These are phyloP conservation scores for Epinotia ramella DNA, from an alignment of 2,888 invertebrate species.

Conservation along the genomic window DNA sequence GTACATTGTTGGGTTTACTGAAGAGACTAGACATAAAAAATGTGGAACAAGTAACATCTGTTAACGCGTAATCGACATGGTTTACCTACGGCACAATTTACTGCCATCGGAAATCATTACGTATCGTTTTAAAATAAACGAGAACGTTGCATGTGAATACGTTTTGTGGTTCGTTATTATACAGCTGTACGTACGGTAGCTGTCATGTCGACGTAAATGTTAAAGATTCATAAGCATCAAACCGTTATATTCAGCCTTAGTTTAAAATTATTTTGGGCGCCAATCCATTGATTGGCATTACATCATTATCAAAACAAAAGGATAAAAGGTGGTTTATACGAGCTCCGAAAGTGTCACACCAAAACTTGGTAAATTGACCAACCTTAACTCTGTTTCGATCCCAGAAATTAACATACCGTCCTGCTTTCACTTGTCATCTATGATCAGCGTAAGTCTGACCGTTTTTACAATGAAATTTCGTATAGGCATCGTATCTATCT, in stretches of 20 bases:
- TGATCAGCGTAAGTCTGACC: too few relatives aligned
- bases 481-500: too few relatives aligned
- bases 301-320: too few relatives aligned
- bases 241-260: background rate
- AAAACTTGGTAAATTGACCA: too few relatives aligned
- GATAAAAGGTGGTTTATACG: too few relatives aligned
- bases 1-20: slow-evolving; percentile 48
- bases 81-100: slow-evolving; percentile 69
- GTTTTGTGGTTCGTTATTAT: slow-evolving; percentile 43
- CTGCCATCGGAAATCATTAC: slow-evolving; percentile 73
- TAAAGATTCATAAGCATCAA: background rate
- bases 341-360: too few relatives aligned
- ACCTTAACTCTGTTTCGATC: too few relatives aligned
- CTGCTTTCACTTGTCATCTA: too few relatives aligned
- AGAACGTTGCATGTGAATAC: slow-evolving; percentile 47
- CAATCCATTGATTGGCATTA: too few relatives aligned
- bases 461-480: too few relatives aligned
- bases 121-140: slow-evolving; percentile 62
- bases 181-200: background rate
- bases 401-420: too few relatives aligned
- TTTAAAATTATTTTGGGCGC: background rate
- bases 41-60: slow-evolving; percentile 69
- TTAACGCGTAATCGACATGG: slow-evolving; percentile 64
- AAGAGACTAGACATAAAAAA: slow-evolving; percentile 64
- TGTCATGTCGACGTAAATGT: background rate